Conservation (phyloP, 2,113 vertebrate species). For the Pterocles burchelli region DNA sequence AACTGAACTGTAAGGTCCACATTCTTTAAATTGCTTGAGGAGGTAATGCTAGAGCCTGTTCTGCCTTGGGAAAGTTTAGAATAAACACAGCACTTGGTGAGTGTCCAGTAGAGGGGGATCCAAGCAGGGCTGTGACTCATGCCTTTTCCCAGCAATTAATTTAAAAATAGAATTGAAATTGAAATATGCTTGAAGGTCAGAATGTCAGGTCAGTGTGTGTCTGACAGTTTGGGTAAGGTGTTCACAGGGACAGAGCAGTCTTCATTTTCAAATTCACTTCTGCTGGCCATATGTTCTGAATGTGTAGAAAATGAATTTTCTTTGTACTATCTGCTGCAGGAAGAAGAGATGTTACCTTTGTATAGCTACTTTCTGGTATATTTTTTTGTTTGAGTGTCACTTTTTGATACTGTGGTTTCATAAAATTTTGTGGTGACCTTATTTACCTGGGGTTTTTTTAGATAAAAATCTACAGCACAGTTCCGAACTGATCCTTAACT, state of each 20-base stretch:
- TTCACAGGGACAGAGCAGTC: not conserved
- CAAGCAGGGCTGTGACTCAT: slow-evolving; percentile 38
- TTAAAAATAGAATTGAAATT: slow-evolving; percentile 60
- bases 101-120: slow-evolving; percentile 30
- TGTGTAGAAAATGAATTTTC: not conserved
- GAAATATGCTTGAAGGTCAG: slow-evolving; percentile 45
- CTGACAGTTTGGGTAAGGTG: not conserved
- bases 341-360: not conserved
- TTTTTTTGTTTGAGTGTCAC: not conserved
- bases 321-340: not conserved
- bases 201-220: not conserved
- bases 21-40: not conserved
- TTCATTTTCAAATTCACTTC: not conserved
- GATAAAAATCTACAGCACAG: not conserved
- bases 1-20: not conserved
- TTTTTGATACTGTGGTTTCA: not conserved
- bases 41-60: not conserved
- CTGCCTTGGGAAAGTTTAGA: not conserved
- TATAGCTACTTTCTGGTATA: not conserved
- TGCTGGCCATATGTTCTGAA: not conserved
- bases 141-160: slow-evolving; percentile 53
- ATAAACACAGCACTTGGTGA: slow-evolving; percentile 37
- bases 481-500: not conserved
- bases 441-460: not conserved
- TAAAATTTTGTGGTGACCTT: not conserved